These are phyloP conservation scores for Pycnomerus fuliginosus DNA, from an alignment of 2,888 invertebrate genomes.

Conservation along the genomic window DNA sequence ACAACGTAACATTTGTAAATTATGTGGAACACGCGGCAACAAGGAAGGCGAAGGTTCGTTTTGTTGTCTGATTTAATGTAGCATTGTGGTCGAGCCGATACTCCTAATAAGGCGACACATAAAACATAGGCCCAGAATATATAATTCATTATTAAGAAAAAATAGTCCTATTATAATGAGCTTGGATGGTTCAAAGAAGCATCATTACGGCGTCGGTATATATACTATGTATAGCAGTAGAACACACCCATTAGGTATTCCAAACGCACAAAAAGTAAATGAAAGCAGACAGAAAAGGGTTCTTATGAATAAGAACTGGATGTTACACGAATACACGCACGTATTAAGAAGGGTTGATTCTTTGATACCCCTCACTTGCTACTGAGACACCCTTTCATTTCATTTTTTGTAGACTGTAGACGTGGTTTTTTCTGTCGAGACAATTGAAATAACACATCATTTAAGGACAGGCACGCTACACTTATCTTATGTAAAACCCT, in stretches of 20 bases:
- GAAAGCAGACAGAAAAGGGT: conserved; percentile 30
- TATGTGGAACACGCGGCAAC: too few species aligned
- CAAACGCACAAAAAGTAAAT: conserved; percentile 32
- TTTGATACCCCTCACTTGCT: conserved; percentile 28
- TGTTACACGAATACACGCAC: conserved; percentile 28
- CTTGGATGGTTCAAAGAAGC: conserved; percentile 30
- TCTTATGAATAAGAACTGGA: conserved; percentile 29
- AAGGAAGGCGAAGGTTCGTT: too few species aligned
- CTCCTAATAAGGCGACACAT: conserved; percentile 19
- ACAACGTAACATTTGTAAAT: too few species aligned
- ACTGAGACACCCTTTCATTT: conserved; percentile 34
- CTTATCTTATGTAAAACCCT: background rate
- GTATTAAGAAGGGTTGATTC: conserved; percentile 22
- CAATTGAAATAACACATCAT: conserved; percentile 23
- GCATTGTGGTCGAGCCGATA: too few species aligned
- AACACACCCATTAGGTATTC: conserved; percentile 31
- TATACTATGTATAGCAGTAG: conserved; percentile 21
- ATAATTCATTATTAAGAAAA: conserved; percentile 10
- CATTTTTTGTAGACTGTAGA: conserved; percentile 3
- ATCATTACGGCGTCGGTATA: conserved; percentile 35
- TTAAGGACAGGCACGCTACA: background rate
- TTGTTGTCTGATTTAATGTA: too few species aligned
- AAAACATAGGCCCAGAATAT: conserved; percentile 2
- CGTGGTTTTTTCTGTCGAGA: conserved; percentile 3
- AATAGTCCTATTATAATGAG: conserved; percentile 26